Conservation (phyloP, 1,140 invertebrate genomes). For the Lepidotrigona ventralis region DNA sequence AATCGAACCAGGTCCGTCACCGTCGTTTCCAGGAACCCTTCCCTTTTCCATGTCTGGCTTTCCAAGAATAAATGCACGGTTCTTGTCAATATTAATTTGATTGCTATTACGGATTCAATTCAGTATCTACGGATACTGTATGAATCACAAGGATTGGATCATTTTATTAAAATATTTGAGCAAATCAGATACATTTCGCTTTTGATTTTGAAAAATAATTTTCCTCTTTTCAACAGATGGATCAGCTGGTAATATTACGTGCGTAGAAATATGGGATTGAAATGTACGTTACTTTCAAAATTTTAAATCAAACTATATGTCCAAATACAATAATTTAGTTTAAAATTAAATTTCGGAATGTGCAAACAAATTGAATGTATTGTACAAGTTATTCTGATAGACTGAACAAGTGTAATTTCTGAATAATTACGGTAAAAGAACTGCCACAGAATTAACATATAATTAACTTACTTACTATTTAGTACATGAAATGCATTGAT, state of each 20-base stretch:
- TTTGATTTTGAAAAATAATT: no score
- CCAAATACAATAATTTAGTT: no score
- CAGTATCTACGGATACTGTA: no score
- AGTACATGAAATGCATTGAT: neutral
- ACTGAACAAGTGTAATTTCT: neutral
- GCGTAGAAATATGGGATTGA: no score
- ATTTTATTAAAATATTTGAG: neutral
- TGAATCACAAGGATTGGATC: neutral
- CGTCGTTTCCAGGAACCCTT: neutral
- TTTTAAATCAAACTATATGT: neutral
- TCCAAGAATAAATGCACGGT: neutral
- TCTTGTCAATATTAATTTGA: no score
- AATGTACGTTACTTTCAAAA: neutral
- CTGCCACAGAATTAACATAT: neutral
- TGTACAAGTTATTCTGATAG: neutral
- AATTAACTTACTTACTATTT: conserved; percentile 14
- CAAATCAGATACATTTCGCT: neutral
- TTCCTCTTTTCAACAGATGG: no score
- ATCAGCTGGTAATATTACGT: neutral
- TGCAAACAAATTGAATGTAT: neutral
- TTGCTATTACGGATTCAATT: no score
- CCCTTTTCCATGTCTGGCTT: neutral
- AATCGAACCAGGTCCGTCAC: neutral
- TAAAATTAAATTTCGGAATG: neutral
- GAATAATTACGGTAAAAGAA: neutral